Conservation (phyloP, 1,140 invertebrate genomes). For the Atta cephalotes region DNA sequence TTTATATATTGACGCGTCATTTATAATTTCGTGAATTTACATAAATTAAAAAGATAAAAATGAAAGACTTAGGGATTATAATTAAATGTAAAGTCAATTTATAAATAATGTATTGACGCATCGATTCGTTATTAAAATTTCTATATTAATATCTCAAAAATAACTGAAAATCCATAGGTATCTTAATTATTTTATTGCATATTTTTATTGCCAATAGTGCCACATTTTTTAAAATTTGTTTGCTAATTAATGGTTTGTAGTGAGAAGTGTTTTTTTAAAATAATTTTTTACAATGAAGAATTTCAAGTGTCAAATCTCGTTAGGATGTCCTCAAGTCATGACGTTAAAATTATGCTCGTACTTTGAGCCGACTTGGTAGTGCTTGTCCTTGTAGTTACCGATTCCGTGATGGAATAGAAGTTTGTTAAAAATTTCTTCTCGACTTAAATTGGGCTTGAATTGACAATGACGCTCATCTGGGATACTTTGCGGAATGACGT, state of each 20-base stretch:
- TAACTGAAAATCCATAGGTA: neutral
- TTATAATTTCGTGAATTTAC: neutral
- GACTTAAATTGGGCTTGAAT: conserved; percentile 74
- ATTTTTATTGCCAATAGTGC: neutral
- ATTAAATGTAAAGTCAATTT: neutral
- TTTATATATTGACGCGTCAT: neutral
- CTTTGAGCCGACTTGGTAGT: neutral
- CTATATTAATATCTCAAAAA: neutral
- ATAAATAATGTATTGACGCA: neutral
- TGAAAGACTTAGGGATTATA: neutral
- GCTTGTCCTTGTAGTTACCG: conserved; percentile 28
- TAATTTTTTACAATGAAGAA: neutral
- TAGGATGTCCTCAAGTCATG: conserved; percentile 17
- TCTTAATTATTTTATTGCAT: neutral
- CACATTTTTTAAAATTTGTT: neutral
- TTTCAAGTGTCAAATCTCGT: conserved; percentile 45
- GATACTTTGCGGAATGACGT: conserved; percentile 37
- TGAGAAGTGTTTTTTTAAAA: neutral
- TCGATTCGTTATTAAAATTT: neutral
- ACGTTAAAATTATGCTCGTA: conserved; percentile 62
- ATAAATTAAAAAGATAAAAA: neutral
- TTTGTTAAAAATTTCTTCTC: conserved; percentile 75
- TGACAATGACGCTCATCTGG: conserved; percentile 66
- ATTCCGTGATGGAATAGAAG: conserved; percentile 52
- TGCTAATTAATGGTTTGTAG: neutral